Conservation (phyloP, 2,113 vertebrate species). For the Tringa solitaria region DNA sequence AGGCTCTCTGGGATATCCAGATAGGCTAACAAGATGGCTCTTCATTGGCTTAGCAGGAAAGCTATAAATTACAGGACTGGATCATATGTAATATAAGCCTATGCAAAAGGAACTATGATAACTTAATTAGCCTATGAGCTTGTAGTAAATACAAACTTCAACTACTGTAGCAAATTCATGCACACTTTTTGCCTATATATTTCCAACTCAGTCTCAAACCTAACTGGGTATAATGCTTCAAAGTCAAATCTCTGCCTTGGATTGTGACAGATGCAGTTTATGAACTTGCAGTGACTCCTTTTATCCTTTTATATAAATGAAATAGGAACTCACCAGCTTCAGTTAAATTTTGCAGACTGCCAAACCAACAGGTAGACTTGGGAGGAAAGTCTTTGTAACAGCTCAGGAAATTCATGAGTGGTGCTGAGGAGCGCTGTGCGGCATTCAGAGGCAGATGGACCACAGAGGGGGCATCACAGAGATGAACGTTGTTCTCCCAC, state of each 20-base stretch:
- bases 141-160: neutral
- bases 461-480: neutral
- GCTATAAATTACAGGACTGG: neutral
- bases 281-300: neutral
- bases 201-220: neutral
- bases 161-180: neutral
- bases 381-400: neutral
- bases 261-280: neutral
- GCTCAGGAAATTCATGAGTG: neutral
- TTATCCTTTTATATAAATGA: neutral
- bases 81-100: neutral
- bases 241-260: neutral
- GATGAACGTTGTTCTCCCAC: rapidly evolving
- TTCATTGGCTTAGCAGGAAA: neutral
- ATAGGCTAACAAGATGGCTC: neutral
- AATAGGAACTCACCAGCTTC: neutral
- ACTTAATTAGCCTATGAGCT: neutral
- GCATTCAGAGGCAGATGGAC: neutral
- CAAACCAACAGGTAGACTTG: neutral
- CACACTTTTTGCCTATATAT: neutral
- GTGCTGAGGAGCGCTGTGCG: rapidly evolving
- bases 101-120: neutral
- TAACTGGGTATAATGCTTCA: neutral
- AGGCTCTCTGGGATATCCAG: neutral
- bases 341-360: neutral